phyloP scores from a whole-genome alignment of 2,888 invertebrate genomes.

The Xanthorhoe designata region DNA sequence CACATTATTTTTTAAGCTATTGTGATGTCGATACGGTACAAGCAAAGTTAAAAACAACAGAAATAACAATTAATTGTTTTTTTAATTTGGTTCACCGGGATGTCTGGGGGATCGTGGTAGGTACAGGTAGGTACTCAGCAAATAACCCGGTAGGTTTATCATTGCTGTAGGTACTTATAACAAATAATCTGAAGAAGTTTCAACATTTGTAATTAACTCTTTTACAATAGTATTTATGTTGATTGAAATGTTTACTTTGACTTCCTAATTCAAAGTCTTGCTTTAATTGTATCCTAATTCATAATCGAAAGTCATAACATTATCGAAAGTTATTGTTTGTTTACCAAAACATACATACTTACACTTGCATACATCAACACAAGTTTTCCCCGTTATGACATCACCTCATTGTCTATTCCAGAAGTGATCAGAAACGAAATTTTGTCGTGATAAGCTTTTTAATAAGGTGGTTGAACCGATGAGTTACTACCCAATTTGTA shows the following conservation, averaged over 20 bases:
- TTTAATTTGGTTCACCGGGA: too few relatives aligned
- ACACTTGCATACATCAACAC: constrained; percentile 37
- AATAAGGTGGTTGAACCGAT: constrained; percentile 42
- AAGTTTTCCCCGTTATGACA: constrained; percentile 36
- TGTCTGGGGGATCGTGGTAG: too few relatives aligned
- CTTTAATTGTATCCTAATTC: constrained; percentile 6
- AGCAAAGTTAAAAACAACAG: too few relatives aligned
- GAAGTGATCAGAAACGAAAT: constrained; percentile 39
- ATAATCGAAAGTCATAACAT: constrained; percentile 38
- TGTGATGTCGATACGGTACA: too few relatives aligned
- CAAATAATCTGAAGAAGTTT: too few relatives aligned
- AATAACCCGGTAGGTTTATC: too few relatives aligned
- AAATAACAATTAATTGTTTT: too few relatives aligned
- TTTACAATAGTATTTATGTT: too few relatives aligned
- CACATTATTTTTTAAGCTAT: too few relatives aligned
- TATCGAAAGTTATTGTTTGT: constrained; percentile 38
- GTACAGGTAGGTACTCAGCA: too few relatives aligned
- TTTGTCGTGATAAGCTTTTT: constrained; percentile 32
- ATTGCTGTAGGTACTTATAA: too few relatives aligned
- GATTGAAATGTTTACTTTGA: not conserved
- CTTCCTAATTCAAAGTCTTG: not conserved
- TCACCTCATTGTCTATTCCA: constrained; percentile 35
- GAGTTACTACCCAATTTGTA: constrained; percentile 59
- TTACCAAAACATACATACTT: constrained; percentile 20
- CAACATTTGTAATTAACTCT: too few relatives aligned